Percentiles rank a stretch among this genome's conserved stretches.
phyloP scores from a whole-genome alignment of 1,140 invertebrate species.

The Dysdera silvatica region DNA sequence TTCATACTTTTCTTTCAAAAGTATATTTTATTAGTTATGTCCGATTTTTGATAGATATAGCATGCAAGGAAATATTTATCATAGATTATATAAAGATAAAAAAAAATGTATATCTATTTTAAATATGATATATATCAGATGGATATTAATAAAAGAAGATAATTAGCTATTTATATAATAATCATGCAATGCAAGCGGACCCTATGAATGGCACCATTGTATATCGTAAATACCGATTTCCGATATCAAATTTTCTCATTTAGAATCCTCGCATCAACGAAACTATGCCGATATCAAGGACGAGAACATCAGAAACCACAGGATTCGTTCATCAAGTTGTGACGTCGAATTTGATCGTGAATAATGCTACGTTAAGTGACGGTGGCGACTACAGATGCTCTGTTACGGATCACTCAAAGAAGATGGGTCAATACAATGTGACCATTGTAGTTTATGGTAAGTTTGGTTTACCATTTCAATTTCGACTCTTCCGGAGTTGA shows the following conservation, averaged over 20 bases:
- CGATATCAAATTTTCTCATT: conserved; percentile 9
- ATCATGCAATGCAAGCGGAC: too few relatives aligned
- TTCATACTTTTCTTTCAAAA: too few relatives aligned
- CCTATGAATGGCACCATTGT: too few relatives aligned
- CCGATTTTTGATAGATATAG: too few relatives aligned
- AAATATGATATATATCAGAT: too few relatives aligned
- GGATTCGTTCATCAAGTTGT: conserved; percentile 29
- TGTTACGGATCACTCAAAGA: conserved; percentile 32
- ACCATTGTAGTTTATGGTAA: conserved; percentile 29
- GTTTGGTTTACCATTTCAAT: background rate
- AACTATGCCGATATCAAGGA: conserved; percentile 10
- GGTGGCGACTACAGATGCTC: conserved; percentile 31
- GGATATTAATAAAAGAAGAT: too few relatives aligned
- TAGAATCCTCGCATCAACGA: conserved; percentile 5
- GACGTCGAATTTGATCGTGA: conserved; percentile 23
- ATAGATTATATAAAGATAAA: too few relatives aligned
- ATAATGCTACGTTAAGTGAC: conserved; percentile 22
- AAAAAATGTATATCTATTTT: too few relatives aligned
- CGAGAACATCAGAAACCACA: conserved; percentile 10
- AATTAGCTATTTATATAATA: too few relatives aligned
- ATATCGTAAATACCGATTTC: background rate
- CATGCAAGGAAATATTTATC: too few relatives aligned
- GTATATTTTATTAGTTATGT: too few relatives aligned
- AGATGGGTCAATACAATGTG: conserved; percentile 13
- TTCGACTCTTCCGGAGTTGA: too few relatives aligned